Conservation (phyloP, 2,888 invertebrate genomes). For the Isotomurus palustris region DNA sequence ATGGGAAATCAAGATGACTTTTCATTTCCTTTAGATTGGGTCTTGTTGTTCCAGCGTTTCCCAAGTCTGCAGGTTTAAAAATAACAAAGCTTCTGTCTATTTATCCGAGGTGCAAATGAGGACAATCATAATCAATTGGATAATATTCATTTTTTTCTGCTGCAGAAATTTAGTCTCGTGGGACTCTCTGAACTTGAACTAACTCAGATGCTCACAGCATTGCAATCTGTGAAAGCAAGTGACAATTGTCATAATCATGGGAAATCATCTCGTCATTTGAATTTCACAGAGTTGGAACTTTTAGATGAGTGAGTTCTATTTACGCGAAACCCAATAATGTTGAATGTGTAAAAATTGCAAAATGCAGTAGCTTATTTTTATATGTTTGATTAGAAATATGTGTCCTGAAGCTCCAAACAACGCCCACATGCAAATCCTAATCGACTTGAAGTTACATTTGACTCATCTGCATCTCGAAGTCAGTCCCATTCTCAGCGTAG, state of each 20-base stretch:
- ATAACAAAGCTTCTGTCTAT: too few relatives aligned
- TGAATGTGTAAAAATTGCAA: not conserved
- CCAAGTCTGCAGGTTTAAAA: slow-evolving; percentile 9
- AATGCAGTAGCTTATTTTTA: too few relatives aligned
- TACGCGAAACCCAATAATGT: too few relatives aligned
- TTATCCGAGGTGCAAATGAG: too few relatives aligned
- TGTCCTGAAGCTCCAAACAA: slow-evolving; percentile 21
- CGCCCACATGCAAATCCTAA: slow-evolving; percentile 5
- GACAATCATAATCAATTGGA: not conserved
- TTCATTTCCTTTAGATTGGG: slow-evolving; percentile 14
- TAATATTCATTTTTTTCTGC: not conserved
- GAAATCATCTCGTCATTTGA: not conserved
- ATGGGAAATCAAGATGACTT: slow-evolving; percentile 5
- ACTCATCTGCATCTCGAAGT: slow-evolving; percentile 16
- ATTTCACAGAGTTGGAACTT: slow-evolving; percentile 17
- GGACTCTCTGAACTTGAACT: slow-evolving; percentile 10
- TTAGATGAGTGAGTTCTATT: slow-evolving; percentile 20
- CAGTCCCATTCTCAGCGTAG: not conserved
- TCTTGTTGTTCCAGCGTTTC: slow-evolving; percentile 7
- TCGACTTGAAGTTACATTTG: not conserved
- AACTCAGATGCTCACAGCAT: slow-evolving; percentile 5
- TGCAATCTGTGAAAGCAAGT: not conserved
- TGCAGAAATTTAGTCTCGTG: slow-evolving; percentile 11
- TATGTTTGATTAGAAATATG: slow-evolving; percentile 8
- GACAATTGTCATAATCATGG: too few relatives aligned